Base-by-base conservation (phyloP, 2,113 vertebrate genomes). In the Hippocampus guttulatus region DNA sequence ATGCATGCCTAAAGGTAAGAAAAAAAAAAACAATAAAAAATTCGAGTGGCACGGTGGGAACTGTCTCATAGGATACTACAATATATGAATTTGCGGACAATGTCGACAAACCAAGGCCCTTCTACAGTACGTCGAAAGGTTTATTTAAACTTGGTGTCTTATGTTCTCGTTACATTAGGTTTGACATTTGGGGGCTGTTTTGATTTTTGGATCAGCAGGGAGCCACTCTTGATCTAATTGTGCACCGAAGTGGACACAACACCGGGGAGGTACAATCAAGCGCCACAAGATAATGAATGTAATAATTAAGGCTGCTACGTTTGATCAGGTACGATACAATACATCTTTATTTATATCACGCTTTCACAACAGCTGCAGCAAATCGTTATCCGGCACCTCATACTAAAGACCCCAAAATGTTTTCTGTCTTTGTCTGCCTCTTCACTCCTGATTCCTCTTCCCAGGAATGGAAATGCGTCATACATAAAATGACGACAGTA, bases 1-100 rank as follows among this genome's bases (percentile, higher is more conserved):
- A 14, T 64, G 62, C 62, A 64, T 45, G 62, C 40, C 62, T 64
- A 23, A 15, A 64, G 62, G 62, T 64, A 43, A 64, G 21, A 41
- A 25, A n/a, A 64, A 64, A 71, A 78, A 81, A 71, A 30, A 64
- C 3, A 27, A 3, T 3, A 3, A 71, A 81, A 81, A 73, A 21
- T 64, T 64, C 40, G 40, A 23, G 40, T 64, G 21, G 62, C 62
- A 23, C n/a, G 43, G 40, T 64, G 21, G 10, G 43, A 64, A 64
- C 21, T 23, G 11, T 62, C 20, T 43, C 41, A 14, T 64, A 64
- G 21, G 33, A 41, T 23, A 8, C 52, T 55, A 55, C 52, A 55
- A 3, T 57, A 25, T 57, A 27, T 27, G 55, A 58, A 58, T 58
- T 30, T 30, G 3, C 4, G 23, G 23, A 58, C 23, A 5, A 27